phyloP scores from a whole-genome alignment of 2,113 vertebrate species.

The Gymnorhina tibicen region DNA sequence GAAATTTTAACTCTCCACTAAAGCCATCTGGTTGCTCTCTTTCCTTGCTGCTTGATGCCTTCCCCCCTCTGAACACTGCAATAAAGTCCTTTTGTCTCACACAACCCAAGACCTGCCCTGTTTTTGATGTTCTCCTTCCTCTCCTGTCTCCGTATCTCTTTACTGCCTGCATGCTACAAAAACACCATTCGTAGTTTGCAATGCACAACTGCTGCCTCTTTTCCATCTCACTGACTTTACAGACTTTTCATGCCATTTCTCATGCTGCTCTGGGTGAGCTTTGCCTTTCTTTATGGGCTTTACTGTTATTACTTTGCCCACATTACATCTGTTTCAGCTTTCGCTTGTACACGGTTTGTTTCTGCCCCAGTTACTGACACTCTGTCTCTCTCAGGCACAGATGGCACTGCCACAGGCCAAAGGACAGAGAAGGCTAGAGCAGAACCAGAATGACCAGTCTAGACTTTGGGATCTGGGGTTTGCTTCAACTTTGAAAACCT shows the following conservation, averaged over 20 bases:
- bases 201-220: not conserved
- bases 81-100: not conserved
- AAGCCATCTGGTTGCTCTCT: not conserved
- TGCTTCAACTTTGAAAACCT: not conserved
- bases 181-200: not conserved
- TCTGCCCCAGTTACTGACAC: not conserved
- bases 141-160: not conserved
- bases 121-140: not conserved
- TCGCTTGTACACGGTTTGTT: not conserved
- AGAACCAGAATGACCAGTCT: not conserved
- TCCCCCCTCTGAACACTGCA: not conserved
- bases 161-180: not conserved
- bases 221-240: not conserved
- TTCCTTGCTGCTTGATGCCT: not conserved
- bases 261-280: not conserved
- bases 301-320: not conserved
- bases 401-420: not conserved
- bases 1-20: not conserved
- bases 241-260: not conserved
- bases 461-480: not conserved
- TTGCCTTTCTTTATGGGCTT: not conserved
- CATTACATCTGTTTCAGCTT: not conserved
- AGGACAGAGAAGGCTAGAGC: not conserved
- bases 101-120: not conserved
- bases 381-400: not conserved